phyloP scores from a whole-genome alignment of 2,797 vertebrate species.

The Pipistrellus kuhlii region DNA sequence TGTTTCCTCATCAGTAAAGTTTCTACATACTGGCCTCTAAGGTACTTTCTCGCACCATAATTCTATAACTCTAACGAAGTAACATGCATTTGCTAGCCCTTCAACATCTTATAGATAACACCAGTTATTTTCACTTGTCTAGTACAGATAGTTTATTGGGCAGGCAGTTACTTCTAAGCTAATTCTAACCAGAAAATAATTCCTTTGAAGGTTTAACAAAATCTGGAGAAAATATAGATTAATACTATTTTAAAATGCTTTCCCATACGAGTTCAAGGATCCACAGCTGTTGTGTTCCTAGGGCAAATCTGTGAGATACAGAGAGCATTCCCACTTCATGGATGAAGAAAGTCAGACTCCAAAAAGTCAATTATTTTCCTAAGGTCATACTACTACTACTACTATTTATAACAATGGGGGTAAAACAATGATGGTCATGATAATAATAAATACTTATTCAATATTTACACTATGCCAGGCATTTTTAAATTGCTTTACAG shows the following conservation, averaged over 20 bases:
- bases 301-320: neutral
- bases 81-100: neutral
- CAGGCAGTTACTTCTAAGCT: neutral
- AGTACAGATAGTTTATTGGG: neutral
- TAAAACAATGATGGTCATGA: neutral
- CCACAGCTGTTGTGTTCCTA: neutral
- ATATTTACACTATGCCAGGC: neutral
- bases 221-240: neutral
- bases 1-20: constrained; percentile 36
- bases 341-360: constrained; percentile 36
- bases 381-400: neutral
- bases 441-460: neutral
- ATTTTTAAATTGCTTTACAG: neutral
- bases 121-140: constrained; percentile 20
- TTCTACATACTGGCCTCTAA: neutral
- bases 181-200: constrained; percentile 38
- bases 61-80: neutral
- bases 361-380: constrained; percentile 10
- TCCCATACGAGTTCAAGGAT: neutral
- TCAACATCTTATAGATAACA: neutral
- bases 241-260: neutral
- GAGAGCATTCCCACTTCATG: neutral
- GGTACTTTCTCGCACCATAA: neutral
- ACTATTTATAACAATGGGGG: neutral
- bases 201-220: constrained; percentile 7